Conservation (phyloP, 1,140 invertebrate species). For the Hylaeus anthracinus region DNA sequence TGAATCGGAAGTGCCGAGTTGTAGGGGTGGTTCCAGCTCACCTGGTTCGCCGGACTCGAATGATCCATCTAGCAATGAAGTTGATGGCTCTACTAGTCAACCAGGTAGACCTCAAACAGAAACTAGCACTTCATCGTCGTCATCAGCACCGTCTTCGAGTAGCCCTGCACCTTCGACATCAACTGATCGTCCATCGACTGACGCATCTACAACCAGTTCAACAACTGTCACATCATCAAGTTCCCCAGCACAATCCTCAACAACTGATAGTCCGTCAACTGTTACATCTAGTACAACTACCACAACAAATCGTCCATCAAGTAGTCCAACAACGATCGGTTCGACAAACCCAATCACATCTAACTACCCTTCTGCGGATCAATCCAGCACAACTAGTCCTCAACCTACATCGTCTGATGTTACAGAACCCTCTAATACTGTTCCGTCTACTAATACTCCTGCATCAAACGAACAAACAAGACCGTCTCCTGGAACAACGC, state of each 20-base stretch:
- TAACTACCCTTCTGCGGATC: conserved; percentile 3
- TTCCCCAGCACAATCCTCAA: neutral
- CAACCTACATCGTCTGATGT: neutral
- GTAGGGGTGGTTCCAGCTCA: neutral
- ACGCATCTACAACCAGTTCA: neutral
- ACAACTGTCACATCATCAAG: conserved; percentile 9
- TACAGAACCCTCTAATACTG: conserved; percentile 24
- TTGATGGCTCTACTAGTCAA: neutral
- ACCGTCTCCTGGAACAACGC: conserved; percentile 68
- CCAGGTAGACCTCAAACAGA: conserved; percentile 77
- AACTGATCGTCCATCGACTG: neutral
- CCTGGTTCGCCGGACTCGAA: neutral
- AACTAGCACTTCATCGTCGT: neutral
- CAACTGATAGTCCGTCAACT: neutral
- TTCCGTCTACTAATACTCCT: conserved; percentile 8
- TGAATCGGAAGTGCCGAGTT: conserved; percentile 41
- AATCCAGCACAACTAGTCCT: conserved; percentile 4
- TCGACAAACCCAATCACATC: conserved; percentile 65
- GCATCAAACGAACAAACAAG: conserved; percentile 73
- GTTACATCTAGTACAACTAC: neutral
- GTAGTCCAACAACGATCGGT: conserved; percentile 4
- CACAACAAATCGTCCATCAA: neutral
- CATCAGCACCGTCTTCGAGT: conserved; percentile 1
- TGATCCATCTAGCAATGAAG: conserved; percentile 21
- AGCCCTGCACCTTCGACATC: neutral